These are phyloP conservation scores for Daktulosphaira vitifoliae DNA, from an alignment of 1,140 invertebrate genomes.

Conservation along the genomic window DNA sequence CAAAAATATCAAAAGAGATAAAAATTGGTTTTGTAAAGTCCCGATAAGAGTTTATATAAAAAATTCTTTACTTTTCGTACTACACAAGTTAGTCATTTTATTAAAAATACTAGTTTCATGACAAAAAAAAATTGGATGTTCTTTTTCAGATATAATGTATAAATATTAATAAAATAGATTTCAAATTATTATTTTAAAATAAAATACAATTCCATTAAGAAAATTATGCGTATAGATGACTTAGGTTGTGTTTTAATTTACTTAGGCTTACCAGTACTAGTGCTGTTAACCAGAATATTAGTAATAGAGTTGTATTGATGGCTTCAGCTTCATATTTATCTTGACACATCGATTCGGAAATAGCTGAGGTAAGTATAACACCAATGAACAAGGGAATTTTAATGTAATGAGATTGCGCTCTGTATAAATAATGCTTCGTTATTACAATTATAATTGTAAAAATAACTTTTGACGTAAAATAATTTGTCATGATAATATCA, in stretches of 20 bases:
- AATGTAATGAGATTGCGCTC: background rate
- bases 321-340: background rate
- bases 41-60: no score
- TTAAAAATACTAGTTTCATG: no score
- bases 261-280: background rate
- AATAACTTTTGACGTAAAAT: background rate
- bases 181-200: no score
- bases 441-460: background rate
- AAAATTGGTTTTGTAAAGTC: no score
- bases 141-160: no score
- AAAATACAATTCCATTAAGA: no score
- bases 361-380: background rate
- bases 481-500: background rate
- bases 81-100: no score
- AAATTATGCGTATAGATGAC: no score
- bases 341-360: background rate
- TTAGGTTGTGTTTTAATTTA: no score
- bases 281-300: background rate
- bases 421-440: background rate
- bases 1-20: no score
- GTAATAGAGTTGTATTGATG: background rate
- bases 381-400: background rate
- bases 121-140: background rate
- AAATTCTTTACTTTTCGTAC: no score
- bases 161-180: no score